Percentiles rank a stretch among this genome's conserved stretches.
phyloP scores from a whole-genome alignment of 2,113 vertebrate genomes.

The Fregata magnificens region DNA sequence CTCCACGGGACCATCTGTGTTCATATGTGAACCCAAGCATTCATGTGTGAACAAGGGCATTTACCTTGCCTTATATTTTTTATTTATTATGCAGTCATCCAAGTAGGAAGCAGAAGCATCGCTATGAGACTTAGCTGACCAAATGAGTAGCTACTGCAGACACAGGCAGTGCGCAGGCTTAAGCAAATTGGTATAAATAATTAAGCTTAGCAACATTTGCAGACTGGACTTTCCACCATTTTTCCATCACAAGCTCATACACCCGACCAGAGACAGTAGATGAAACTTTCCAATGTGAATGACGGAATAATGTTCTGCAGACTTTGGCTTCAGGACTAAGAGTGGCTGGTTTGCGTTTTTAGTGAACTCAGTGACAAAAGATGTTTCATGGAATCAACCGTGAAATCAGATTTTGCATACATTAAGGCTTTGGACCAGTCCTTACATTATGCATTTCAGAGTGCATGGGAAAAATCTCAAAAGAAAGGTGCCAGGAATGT shows the following conservation, averaged over 20 bases:
- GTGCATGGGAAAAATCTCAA: slow-evolving; percentile 20
- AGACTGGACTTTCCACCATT: background rate
- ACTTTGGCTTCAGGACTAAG: background rate
- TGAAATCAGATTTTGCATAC: slow-evolving; percentile 53
- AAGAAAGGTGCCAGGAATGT: background rate
- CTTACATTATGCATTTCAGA: background rate
- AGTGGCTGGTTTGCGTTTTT: slow-evolving; percentile 20
- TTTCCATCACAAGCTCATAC: background rate
- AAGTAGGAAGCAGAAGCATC: background rate
- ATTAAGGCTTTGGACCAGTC: background rate
- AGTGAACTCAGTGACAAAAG: slow-evolving; percentile 10
- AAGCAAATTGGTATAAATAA: background rate
- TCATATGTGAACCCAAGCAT: background rate
- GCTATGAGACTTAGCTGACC: background rate
- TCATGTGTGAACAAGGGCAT: background rate
- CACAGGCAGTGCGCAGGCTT: background rate
- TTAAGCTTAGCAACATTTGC: background rate
- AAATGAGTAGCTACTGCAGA: background rate
- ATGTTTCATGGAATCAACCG: slow-evolving; percentile 1
- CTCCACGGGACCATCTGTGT: background rate
- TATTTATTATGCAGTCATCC: background rate
- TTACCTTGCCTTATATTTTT: background rate
- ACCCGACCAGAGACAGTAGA: background rate
- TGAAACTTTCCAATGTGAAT: background rate
- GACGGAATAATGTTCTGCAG: background rate